Evolutionary conservation across 2,888 invertebrate genomes (phyloP).

Genomic region (Harmothoe impar): DNA sequence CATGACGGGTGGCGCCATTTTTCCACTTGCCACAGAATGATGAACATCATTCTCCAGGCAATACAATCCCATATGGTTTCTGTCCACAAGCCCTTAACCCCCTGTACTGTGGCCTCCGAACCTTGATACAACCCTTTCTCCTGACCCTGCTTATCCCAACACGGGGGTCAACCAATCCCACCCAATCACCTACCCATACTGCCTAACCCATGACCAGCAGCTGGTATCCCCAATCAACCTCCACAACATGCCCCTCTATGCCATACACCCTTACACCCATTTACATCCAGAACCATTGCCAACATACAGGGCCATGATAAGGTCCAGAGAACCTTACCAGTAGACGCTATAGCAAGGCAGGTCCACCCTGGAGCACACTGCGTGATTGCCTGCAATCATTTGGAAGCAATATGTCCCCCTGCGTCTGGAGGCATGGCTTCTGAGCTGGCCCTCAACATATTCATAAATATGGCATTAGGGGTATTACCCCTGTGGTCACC

Average conservation of each 20-base stretch:
- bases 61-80: too few relatives aligned
- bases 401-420: conserved; percentile 52
- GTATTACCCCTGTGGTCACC: conserved; percentile 8
- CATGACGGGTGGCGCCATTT: too few relatives aligned
- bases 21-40: too few relatives aligned
- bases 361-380: background rate
- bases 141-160: background rate
- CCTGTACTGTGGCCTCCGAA: too few relatives aligned
- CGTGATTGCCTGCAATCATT: conserved; percentile 52
- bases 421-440: conserved; percentile 13
- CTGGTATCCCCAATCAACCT: conserved; percentile 2
- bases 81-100: too few relatives aligned
- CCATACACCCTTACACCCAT: background rate
- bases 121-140: too few relatives aligned
- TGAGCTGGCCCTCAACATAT: conserved; percentile 46
- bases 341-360: background rate
- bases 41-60: too few relatives aligned
- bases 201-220: too few relatives aligned
- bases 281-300: background rate
- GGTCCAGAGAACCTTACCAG: background rate
- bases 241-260: background rate
- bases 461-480: conserved; percentile 60
- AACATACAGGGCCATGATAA: background rate
- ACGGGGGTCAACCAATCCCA: background rate
- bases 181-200: too few relatives aligned